Base-by-base conservation (phyloP, 2,888 invertebrate species). In the Stramonita haemastoma region DNA sequence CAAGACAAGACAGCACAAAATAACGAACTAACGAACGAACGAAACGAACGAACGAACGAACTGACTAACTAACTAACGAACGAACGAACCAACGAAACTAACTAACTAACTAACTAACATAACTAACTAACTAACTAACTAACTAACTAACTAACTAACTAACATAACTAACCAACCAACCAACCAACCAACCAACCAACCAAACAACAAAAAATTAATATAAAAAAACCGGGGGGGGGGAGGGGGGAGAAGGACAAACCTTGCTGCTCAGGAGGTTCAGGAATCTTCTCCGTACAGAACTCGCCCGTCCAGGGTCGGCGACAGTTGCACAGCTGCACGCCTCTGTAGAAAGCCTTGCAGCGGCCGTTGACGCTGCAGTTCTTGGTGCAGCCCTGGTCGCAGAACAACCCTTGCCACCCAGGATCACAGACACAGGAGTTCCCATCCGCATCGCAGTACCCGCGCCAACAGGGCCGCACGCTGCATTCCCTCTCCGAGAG, bases 331-430 rank as follows among this genome's bases (percentile, higher is more conserved):
- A 17, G 19, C 26, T 83, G 36, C 46, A 5, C 46, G 4, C 22
- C 29, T 0, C 6, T 2, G 26, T 8, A 8, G 26, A 22, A 26
- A 46, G 36, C 34, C 5, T 26, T 22, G 81, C 81, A 83, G 36
- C 22, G 36, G 8, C 81, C 81, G 26, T 36, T 36, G 81, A 26
- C 19, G 81, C 22, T 22, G 46, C 81, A 83, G 26, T 46, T 13
- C 46, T 26, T 83, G 81, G 29, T 36, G 81, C 81, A 83, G 36
- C 81, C 81, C 81, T 29, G 29, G 46, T 36, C 46, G 22, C 81
- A 83, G 81, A 83, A 83, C 29, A 83, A 46, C 22, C 81, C 81
- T 36, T 46, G 19, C 81, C 81, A 83, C 26, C 81, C 81, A 6
- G 81, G 81, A 15, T 83, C 81, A 26, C 81, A 83, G 22, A n/a